Evolutionary conservation across 2,888 invertebrate genomes (phyloP), one percentile per base, ranked within the genome.

Genomic region (Agrotis puta): DNA sequence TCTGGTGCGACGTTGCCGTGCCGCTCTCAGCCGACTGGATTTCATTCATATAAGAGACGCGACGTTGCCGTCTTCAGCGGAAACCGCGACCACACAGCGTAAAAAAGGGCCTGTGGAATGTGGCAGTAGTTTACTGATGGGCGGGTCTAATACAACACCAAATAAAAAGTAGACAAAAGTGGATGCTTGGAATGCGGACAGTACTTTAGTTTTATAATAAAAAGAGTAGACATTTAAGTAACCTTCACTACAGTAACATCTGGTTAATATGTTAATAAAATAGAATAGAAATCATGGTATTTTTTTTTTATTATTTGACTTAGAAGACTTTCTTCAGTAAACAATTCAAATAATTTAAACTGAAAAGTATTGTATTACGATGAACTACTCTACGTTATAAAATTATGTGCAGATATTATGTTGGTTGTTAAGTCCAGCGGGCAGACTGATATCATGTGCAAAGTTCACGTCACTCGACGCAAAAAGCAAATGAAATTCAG

Each of bases 21-120:
- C 94, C 92, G 95, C 85, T 88, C 94, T 89, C 91, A 88, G 93
- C 88, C 94, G 93, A 94, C 95, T 93, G 94, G 95, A 94, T 95
- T 95, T 96, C 96, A 96, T 96, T 96, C 96, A 96, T 96, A 96
- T 96, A 94, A 95, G 93, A 95, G 91, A 92, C 91, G 94, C 95
- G 94, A 91, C 94, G 95, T 96, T 95, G 95, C 96, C 95, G 94
- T 92, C 92, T 91, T 91, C 95, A 93, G 93, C 96, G 96, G 96
- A 96, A 96, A 96, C 95, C 94, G 94, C 95, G 95, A 94, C 95
- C 95, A 95, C 95, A 94, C 95, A 95, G 89, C 94, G 95, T 95
- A 96, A 96, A 95, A 95, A 95, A 94, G 93, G 92, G 95, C 92
- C 92, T 94, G 83, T 90, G 95, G 95, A 96, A 95, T 95, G 95